Evolutionary conservation across 1,140 invertebrate genomes (phyloP), one percentile per base, ranked within the genome.

Genomic region (Melitaea cinxia): DNA sequence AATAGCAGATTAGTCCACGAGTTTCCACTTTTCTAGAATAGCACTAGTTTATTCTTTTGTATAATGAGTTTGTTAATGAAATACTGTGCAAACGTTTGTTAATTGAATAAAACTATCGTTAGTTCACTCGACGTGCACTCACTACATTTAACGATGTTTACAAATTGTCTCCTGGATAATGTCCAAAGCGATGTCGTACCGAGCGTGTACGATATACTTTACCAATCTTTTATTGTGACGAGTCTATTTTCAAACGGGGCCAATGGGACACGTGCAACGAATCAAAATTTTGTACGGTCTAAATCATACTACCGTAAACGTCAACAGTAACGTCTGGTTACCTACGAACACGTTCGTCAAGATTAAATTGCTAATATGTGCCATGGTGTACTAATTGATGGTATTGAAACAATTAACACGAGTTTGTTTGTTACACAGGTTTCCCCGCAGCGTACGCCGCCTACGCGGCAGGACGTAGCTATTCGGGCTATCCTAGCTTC

Each of bases 401-500:
- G 6, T 70, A 35, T 12, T 72, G 26, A 39, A 21, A 54, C 42
- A 39, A 72, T 64, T 86, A 77, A 82, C 49, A 35, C 80, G 53
- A 82, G 74, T 78, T 77, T 91, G 75, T 90, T 92, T 89, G 87
- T 93, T 93, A 92, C 88, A 50, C 94, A 97, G 96, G 96, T 94
- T 97, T 98, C 92, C 96, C 96, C 92, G 96, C 96, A 90, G 96
- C 96, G 81, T 97, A 97, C 92, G 96, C 96, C 91, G 96, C 96
- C 85, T 97, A 97, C 92, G 96, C 96, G 92, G 96, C 96, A 87
- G 96, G 96, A 91, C 95, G 97, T 92, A 96, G 96, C 83, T 98
- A 97, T 93, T 97, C 96, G 92, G 96, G 97, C 93, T 98, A 98
- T 94, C 96, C 97, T 94, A 97, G 96, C 94, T 98, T 98, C 93